A percentile compares a stretch with the other conserved stretches of the same genome.
Evolutionary conservation across 2,797 vertebrate species (phyloP).

Genomic region (Sebastes taczanowskii): DNA sequence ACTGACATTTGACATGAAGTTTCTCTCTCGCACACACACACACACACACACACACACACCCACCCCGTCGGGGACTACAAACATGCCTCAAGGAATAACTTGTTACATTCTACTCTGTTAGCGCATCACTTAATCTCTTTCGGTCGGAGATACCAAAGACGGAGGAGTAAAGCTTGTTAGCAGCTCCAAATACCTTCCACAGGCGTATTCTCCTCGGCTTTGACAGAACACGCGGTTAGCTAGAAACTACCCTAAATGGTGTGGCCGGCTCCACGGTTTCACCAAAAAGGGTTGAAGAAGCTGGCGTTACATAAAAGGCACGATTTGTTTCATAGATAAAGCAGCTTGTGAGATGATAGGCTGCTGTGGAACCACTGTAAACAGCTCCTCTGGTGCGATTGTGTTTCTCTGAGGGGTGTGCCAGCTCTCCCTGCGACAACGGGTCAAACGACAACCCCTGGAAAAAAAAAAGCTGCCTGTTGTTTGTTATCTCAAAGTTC

Average conservation of each 20-base stretch:
- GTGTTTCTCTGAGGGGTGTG: constrained; percentile 57
- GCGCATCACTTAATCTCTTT: constrained; percentile 53
- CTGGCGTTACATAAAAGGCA: constrained; percentile 52
- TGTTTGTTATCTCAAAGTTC: constrained; percentile 68
- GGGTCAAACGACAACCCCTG: constrained; percentile 53
- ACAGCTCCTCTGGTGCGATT: constrained; percentile 21
- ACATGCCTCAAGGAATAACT: constrained; percentile 39
- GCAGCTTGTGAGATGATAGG: constrained; percentile 27
- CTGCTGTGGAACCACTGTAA: constrained; percentile 27
- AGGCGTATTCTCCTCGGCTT: constrained; percentile 27
- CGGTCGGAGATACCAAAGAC: constrained; percentile 36
- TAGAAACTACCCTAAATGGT: constrained; percentile 71
- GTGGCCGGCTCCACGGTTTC: constrained; percentile 21
- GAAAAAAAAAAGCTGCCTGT: constrained; percentile 49
- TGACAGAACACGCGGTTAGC: constrained; percentile 32
- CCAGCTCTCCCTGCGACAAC: background rate
- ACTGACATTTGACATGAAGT: constrained; percentile 21
- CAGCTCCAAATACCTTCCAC: constrained; percentile 46
- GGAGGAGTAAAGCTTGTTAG: constrained; percentile 55
- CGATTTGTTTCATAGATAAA: constrained; percentile 55
- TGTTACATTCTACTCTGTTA: constrained; percentile 63
- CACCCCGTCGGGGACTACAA: constrained; percentile 9
- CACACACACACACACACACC: background rate
- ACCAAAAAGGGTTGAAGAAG: constrained; percentile 35
- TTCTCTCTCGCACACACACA: background rate